Conservation (phyloP, 2,797 vertebrate genomes). For the Sebastes itinus region DNA sequence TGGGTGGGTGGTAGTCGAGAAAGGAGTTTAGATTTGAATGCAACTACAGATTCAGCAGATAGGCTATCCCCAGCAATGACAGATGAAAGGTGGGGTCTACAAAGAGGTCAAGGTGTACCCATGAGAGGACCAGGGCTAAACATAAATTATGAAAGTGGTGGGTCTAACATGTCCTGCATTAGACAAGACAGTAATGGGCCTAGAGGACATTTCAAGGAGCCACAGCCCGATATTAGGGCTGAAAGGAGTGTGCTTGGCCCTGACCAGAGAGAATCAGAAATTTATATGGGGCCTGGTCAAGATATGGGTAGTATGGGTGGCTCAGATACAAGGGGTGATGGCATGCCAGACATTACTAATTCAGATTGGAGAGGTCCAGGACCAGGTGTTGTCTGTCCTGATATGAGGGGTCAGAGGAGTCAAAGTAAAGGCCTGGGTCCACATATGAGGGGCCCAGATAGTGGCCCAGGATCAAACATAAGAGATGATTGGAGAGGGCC, state of each 20-base stretch:
- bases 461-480: constrained; percentile 1
- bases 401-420: constrained; percentile 1
- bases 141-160: constrained; percentile 13
- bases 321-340: constrained; percentile 10
- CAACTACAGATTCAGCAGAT: not conserved
- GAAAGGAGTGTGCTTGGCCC: not conserved
- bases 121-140: constrained; percentile 13
- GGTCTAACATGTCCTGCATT: not conserved
- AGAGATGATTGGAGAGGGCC: constrained; percentile 34
- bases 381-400: not conserved
- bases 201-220: constrained; percentile 13
- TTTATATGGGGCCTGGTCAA: constrained; percentile 18
- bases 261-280: constrained; percentile 5
- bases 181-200: constrained; percentile 3
- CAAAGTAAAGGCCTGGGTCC: constrained; percentile 20
- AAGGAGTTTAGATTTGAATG: constrained; percentile 8
- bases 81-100: not conserved
- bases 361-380: constrained; percentile 26
- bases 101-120: not conserved
- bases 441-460: constrained; percentile 27
- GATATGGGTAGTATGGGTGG: not conserved
- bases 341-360: constrained; percentile 28
- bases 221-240: not conserved
- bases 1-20: not conserved
- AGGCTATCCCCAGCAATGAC: not conserved